Evolutionary conservation across 2,797 vertebrate genomes (phyloP), one percentile per base, ranked within the genome.

Genomic region (Sebastolobus alascanus): DNA sequence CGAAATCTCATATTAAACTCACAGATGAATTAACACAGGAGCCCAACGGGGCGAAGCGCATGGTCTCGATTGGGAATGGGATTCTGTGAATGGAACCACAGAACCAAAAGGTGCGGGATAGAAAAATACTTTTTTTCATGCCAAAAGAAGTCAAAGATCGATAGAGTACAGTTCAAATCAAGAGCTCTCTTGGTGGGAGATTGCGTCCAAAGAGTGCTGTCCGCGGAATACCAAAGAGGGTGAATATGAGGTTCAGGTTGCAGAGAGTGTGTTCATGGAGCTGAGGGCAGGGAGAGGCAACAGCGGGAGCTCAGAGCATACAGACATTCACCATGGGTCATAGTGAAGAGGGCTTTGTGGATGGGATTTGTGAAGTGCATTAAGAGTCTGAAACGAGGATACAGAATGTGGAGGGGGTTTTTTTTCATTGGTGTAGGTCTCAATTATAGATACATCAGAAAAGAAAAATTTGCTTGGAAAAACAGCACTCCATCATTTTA

Each of bases 141-240:
- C 68, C 77, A 69, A 86, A 86, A 83, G 83, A 73, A 84, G 82
- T 70, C 75, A 82, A 86, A 81, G 87, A 92, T 91, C 86, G 58
- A 92, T 90, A 83, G 6, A 56, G 84, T 88, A 75, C 55, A 78
- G 87, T 91, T 87, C 73, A 82, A 86, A 91, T 90, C 89, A 80
- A 90, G 81, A 89, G 74, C 81, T 83, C 83, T 90, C 82, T 61
- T 78, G 75, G 82, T 84, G 52, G 85, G 82, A 77, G 74, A 91
- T 84, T 90, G 84, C 83, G 80, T 88, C 79, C 79, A 78, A 73
- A 55, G 80, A 79, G 78, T 66, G 74, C 68, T 77, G 84, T 89
- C 68, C 84, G 79, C 69, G 1, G 89, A 94, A 93, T 90, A 90
- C 82, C 85, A 91, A 91, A 75, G 31, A 86, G 82, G 68, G 33